phyloP scores from a whole-genome alignment of 2,797 vertebrate genomes.

The Nyctalus aviator region DNA sequence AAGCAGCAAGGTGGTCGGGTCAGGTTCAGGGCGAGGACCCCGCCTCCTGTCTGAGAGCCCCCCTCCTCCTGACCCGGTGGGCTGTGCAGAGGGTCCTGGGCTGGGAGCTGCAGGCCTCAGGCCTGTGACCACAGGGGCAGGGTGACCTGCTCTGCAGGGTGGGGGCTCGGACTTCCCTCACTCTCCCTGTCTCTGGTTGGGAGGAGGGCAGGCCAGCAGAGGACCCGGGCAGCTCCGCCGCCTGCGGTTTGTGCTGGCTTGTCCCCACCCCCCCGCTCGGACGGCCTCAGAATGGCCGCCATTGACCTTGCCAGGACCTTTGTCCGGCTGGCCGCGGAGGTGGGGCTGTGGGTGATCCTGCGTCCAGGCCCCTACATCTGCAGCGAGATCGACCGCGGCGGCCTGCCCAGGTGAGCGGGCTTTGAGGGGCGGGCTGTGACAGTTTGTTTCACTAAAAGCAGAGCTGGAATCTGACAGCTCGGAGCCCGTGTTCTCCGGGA shows the following conservation, averaged over 20 bases:
- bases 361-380: slow-evolving; percentile 94
- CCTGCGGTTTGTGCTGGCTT: accelerated
- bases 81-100: neutral
- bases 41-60: too few relatives aligned
- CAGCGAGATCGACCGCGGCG: slow-evolving; percentile 89
- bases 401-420: slow-evolving; percentile 93
- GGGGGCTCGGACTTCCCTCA: too few relatives aligned
- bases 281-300: neutral
- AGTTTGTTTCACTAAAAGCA: neutral
- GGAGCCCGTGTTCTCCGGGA: accelerated
- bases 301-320: slow-evolving; percentile 89
- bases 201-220: neutral
- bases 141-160: neutral
- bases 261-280: accelerated
- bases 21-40: too few relatives aligned
- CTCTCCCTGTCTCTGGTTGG: neutral
- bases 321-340: slow-evolving; percentile 91
- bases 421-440: too few relatives aligned
- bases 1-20: too few relatives aligned
- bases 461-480: neutral
- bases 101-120: neutral
- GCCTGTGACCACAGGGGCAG: neutral
- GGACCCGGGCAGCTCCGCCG: accelerated
- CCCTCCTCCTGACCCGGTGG: too few relatives aligned
- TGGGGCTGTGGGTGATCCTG: slow-evolving; percentile 96